phyloP scores from a whole-genome alignment of 2,113 vertebrate genomes.

The Ptychochromis oligacanthus region DNA sequence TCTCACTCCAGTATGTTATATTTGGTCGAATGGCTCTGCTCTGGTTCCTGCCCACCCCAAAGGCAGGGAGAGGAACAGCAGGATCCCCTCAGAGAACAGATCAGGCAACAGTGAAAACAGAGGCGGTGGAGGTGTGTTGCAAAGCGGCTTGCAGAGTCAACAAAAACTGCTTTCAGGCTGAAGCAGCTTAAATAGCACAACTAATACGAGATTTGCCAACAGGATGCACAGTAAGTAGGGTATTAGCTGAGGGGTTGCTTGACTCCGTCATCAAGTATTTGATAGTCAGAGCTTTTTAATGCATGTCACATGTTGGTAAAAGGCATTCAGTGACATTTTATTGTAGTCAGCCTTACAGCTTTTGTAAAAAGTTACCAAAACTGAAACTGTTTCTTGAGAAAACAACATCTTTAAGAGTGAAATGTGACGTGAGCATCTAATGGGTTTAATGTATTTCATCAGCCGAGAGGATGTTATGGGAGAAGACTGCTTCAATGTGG shows the following conservation, averaged over 20 bases:
- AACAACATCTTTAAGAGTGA: background rate
- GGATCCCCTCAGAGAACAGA: background rate
- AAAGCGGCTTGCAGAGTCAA: background rate
- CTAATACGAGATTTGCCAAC: rapidly evolving
- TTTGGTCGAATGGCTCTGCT: background rate
- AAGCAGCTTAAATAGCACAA: background rate
- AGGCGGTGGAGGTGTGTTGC: background rate
- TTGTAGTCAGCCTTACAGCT: background rate
- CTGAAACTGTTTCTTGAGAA: background rate
- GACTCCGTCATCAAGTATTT: background rate
- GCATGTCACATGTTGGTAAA: background rate
- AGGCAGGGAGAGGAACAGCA: background rate
- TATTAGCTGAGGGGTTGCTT: too few species aligned
- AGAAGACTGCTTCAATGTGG: slow-evolving; percentile 34
- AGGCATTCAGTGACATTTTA: rapidly evolving
- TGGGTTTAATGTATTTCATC: slow-evolving; percentile 16
- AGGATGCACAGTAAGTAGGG: background rate
- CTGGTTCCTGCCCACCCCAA: background rate
- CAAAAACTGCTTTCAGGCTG: background rate
- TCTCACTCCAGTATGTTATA: background rate
- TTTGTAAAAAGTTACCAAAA: background rate
- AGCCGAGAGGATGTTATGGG: slow-evolving; percentile 51
- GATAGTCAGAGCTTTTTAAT: background rate
- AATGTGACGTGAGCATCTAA: background rate
- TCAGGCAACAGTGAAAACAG: background rate